phyloP scores from a whole-genome alignment of 2,113 vertebrate species.

The Sturnus vulgaris region DNA sequence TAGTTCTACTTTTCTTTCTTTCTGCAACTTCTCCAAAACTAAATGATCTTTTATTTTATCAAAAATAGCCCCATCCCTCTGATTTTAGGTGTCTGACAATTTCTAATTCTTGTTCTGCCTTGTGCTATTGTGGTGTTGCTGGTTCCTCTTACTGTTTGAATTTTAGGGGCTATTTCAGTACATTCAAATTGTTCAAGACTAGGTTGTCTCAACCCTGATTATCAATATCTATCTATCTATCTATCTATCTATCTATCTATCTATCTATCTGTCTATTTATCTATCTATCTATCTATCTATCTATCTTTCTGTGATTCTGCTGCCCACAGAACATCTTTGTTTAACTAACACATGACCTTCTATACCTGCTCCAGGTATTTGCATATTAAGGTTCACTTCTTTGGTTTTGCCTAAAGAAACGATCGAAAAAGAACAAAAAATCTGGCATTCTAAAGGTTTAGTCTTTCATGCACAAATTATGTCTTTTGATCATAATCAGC shows the following conservation, averaged over 20 bases:
- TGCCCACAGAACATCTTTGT: background rate
- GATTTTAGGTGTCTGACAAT: background rate
- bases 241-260: background rate
- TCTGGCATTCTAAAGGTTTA: background rate
- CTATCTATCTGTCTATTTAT: background rate
- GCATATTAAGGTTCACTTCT: background rate
- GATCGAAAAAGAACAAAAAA: background rate
- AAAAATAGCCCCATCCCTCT: background rate
- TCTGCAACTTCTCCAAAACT: background rate
- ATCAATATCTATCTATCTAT: background rate
- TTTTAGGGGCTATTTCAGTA: background rate
- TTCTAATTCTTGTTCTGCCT: background rate
- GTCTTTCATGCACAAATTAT: background rate
- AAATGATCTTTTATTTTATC: background rate
- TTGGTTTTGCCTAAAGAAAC: background rate
- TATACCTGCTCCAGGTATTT: background rate
- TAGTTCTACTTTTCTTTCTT: background rate
- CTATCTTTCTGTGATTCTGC: background rate
- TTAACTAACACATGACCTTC: background rate
- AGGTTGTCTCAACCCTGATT: background rate
- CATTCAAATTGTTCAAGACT: background rate
- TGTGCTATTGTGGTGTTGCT: background rate
- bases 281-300: background rate
- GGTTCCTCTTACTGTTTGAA: background rate
- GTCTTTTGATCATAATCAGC: background rate